A percentile compares a stretch with the other conserved stretches of the same genome.
These are phyloP conservation scores for Phaenicophaeus curvirostris DNA, from an alignment of 2,797 vertebrate genomes.

Conservation along the genomic window DNA sequence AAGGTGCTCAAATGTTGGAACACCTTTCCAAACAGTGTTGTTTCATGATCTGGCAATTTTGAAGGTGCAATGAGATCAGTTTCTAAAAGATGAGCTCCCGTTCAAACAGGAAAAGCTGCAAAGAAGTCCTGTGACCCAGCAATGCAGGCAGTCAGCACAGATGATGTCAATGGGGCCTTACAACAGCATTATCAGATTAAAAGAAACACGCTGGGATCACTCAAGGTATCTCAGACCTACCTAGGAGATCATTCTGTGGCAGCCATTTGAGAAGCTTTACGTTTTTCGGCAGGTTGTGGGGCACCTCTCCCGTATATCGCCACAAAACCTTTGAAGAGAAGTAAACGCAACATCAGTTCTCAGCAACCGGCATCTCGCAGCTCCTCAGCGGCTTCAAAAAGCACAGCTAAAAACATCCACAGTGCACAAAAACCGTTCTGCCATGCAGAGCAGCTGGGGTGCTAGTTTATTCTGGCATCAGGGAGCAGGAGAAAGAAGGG, in stretches of 20 bases:
- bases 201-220: background rate
- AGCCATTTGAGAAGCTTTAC: conserved; percentile 92
- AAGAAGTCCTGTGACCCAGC: background rate
- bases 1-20: background rate
- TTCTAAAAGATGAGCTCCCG: background rate
- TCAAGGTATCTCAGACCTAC: conserved; percentile 69
- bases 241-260: conserved; percentile 93
- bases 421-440: background rate
- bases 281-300: conserved; percentile 82
- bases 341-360: background rate
- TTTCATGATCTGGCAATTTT: accelerated
- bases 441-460: background rate
- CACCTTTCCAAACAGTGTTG: background rate
- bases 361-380: background rate
- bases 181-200: background rate
- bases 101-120: background rate
- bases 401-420: background rate
- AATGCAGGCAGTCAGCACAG: background rate
- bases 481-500: background rate
- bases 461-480: background rate
- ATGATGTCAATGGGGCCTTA: background rate
- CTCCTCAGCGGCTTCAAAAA: background rate
- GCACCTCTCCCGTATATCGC: conserved; percentile 83
- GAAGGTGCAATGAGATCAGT: background rate
- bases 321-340: conserved; percentile 85